A percentile compares a stretch with the other conserved stretches of the same genome.
These are phyloP conservation scores for Melitaea athalia DNA, from an alignment of 2,888 invertebrate genomes.

Conservation along the genomic window DNA sequence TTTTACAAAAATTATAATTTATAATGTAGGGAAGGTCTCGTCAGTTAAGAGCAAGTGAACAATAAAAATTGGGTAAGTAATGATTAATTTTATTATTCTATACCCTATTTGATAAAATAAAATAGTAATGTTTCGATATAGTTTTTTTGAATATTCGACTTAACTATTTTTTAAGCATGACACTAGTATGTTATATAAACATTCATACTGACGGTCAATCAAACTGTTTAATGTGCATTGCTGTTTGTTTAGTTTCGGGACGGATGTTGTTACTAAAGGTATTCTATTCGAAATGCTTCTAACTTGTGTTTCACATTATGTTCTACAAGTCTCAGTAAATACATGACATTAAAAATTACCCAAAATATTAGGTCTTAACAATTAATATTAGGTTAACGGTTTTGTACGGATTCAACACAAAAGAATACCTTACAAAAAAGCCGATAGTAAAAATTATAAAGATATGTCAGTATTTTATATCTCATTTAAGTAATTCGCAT, in stretches of 20 bases:
- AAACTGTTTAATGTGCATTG: not conserved
- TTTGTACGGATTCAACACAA: not conserved
- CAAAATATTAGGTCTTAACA: not conserved
- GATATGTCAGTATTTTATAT: conserved; percentile 11
- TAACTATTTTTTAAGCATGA: not conserved
- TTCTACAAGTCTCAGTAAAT: not conserved
- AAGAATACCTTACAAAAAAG: not conserved
- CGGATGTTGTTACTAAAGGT: conserved; percentile 9
- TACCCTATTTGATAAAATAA: too few relatives aligned
- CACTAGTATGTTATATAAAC: not conserved
- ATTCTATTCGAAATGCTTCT: not conserved
- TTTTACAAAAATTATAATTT: not conserved
- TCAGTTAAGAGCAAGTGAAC: too few relatives aligned
- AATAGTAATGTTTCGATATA: too few relatives aligned
- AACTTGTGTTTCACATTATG: not conserved
- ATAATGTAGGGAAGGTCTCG: too few relatives aligned
- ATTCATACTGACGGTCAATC: not conserved
- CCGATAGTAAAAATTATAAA: not conserved
- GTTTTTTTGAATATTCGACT: too few relatives aligned
- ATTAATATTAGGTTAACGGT: too few relatives aligned
- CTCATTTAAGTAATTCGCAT: conserved; percentile 17
- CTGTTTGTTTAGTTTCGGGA: not conserved
- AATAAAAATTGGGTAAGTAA: too few relatives aligned
- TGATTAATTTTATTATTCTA: too few relatives aligned
- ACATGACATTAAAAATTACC: not conserved